Conservation (phyloP, 2,797 vertebrate species). For the Aldrovandia affinis region DNA sequence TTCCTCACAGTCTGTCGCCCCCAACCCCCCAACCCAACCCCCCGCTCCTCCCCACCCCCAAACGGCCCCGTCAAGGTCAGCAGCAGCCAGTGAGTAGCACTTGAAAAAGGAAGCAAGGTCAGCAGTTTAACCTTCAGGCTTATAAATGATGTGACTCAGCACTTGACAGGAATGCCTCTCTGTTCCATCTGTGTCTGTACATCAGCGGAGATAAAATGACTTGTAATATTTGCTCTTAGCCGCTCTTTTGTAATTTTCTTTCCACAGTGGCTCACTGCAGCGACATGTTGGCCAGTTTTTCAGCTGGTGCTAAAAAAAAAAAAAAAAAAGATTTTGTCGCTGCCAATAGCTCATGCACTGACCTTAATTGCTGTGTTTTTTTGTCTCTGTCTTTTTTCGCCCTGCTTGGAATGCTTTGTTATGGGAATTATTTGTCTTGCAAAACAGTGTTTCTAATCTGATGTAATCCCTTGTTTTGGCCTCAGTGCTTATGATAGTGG, state of each 20-base stretch:
- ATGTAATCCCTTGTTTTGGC: slow-evolving; percentile 22
- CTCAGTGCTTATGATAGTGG: not conserved
- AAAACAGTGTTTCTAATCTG: not conserved
- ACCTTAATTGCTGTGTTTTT: not conserved
- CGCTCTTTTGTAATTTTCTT: not conserved
- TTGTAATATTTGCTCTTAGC: slow-evolving; percentile 55
- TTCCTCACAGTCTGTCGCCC: not conserved
- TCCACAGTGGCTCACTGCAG: no score
- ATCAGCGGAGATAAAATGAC: slow-evolving; percentile 51
- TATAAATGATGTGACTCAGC: slow-evolving; percentile 71
- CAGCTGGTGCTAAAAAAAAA: no score
- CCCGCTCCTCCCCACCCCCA: slow-evolving; percentile 27
- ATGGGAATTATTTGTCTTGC: not conserved
- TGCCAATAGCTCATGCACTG: no score
- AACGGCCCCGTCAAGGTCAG: slow-evolving; percentile 62
- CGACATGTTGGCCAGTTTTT: not conserved
- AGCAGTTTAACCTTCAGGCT: slow-evolving; percentile 68
- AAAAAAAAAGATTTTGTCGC: not conserved
- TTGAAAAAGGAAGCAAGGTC: slow-evolving; percentile 53
- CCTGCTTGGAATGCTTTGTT: not conserved
- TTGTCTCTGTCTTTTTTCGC: no score
- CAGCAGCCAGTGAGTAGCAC: slow-evolving; percentile 54
- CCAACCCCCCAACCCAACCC: not conserved
- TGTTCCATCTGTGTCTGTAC: slow-evolving; percentile 41
- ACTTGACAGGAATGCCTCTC: slow-evolving; percentile 62